These are phyloP conservation scores for Campodea augens DNA, from an alignment of 1,140 invertebrate genomes.

Conservation along the genomic window DNA sequence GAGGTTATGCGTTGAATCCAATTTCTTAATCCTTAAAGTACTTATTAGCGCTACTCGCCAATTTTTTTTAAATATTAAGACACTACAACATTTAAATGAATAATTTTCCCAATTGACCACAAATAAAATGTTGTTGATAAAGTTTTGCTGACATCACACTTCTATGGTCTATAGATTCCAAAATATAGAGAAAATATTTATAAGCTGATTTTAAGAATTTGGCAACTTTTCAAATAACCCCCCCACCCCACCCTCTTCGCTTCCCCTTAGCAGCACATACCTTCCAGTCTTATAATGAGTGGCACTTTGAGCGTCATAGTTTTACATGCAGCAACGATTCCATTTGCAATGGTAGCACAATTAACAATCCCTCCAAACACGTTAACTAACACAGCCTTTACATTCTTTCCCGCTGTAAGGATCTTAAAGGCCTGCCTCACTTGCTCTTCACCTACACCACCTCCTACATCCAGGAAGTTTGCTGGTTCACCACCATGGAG, in stretches of 20 bases:
- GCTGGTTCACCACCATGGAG: constrained; percentile 52
- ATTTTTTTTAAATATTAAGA: background rate
- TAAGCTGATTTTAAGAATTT: background rate
- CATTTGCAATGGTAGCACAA: constrained; percentile 89
- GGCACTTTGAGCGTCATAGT: constrained; percentile 65
- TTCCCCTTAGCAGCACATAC: constrained; percentile 25
- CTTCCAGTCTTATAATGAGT: constrained; percentile 82
- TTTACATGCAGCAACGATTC: constrained; percentile 74
- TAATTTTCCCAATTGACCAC: too few species aligned
- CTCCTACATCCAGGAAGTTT: constrained; percentile 65
- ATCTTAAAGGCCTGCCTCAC: constrained; percentile 53
- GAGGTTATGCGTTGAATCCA: background rate
- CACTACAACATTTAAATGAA: too few species aligned
- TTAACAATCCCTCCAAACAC: constrained; percentile 99
- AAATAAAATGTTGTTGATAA: too few species aligned
- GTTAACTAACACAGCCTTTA: constrained; percentile 91
- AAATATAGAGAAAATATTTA: constrained; percentile 1
- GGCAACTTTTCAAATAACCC: background rate
- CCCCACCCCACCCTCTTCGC: background rate
- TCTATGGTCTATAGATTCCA: background rate
- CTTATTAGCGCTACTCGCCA: background rate
- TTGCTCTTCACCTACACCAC: constrained; percentile 51
- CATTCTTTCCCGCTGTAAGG: constrained; percentile 50
- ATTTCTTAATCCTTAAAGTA: background rate
- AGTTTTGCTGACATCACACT: too few species aligned